phyloP scores from a whole-genome alignment of 2,113 vertebrate species.

The Cyprinus carpio region DNA sequence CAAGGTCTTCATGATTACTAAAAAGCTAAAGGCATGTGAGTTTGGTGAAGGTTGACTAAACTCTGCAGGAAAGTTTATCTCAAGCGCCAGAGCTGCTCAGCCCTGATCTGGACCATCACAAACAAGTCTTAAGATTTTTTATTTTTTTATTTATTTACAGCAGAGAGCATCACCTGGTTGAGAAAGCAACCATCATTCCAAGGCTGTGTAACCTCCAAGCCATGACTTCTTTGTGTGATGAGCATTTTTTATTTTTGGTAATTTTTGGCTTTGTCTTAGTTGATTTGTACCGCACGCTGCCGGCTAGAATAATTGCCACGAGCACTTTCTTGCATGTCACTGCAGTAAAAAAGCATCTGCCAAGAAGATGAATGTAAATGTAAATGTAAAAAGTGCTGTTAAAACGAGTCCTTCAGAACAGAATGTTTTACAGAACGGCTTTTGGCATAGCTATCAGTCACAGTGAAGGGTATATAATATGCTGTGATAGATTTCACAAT shows the following conservation, averaged over 20 bases:
- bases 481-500: background rate
- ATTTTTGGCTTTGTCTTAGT: conserved; percentile 8
- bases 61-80: background rate
- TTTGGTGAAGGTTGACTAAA: background rate
- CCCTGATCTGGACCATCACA: background rate
- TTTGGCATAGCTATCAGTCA: conserved; percentile 23
- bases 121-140: background rate
- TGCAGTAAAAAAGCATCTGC: background rate
- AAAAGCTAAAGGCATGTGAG: no score
- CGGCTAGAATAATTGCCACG: background rate
- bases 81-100: background rate
- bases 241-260: background rate
- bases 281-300: background rate
- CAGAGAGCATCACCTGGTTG: background rate
- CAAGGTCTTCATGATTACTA: no score
- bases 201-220: background rate
- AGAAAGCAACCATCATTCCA: background rate
- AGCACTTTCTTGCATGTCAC: conserved; percentile 19
- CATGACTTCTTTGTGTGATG: background rate
- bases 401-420: conserved; percentile 13
- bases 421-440: conserved; percentile 8
- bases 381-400: conserved; percentile 21
- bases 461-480: background rate
- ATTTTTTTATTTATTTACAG: no score
- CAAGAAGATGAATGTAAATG: conserved; percentile 27